phyloP scores from a whole-genome alignment of 2,888 invertebrate species.

The Tachina grossa region DNA sequence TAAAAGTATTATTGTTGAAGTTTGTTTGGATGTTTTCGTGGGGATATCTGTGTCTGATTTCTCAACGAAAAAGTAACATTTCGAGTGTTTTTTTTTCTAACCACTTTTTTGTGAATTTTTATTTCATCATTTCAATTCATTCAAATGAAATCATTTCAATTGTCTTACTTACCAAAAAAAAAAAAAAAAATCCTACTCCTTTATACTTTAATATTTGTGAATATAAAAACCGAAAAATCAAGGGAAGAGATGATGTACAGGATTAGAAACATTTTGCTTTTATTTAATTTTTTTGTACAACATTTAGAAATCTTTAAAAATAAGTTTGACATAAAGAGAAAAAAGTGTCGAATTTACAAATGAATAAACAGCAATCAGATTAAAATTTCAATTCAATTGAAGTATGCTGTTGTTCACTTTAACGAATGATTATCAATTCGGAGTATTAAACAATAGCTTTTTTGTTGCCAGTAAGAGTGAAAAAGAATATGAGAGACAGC shows the following conservation, averaged over 20 bases:
- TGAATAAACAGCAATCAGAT: slow-evolving; percentile 69
- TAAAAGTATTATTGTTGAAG: slow-evolving; percentile 47
- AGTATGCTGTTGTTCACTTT: slow-evolving; percentile 25
- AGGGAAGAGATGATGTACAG: slow-evolving; percentile 38
- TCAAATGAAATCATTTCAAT: slow-evolving; percentile 70
- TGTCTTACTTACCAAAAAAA: slow-evolving; percentile 20
- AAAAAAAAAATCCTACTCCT: not conserved
- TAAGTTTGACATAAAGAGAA: not conserved
- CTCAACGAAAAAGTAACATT: not conserved
- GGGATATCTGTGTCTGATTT: slow-evolving; percentile 1
- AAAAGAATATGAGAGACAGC: not conserved
- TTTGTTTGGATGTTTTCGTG: slow-evolving; percentile 11
- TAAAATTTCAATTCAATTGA: slow-evolving; percentile 57
- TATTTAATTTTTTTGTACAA: slow-evolving; percentile 14
- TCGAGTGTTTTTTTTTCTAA: slow-evolving; percentile 19
- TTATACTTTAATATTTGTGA: slow-evolving; percentile 14
- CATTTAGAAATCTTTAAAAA: slow-evolving; percentile 26
- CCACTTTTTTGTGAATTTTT: not conserved
- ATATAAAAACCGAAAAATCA: not conserved
- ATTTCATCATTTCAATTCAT: slow-evolving; percentile 56
- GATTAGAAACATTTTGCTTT: slow-evolving; percentile 49
- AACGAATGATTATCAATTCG: slow-evolving; percentile 3
- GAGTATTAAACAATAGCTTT: not conserved
- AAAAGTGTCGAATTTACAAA: slow-evolving; percentile 63
- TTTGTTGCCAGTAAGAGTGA: not conserved